phyloP scores from a whole-genome alignment of 2,888 invertebrate species.

The Patella caerulea region DNA sequence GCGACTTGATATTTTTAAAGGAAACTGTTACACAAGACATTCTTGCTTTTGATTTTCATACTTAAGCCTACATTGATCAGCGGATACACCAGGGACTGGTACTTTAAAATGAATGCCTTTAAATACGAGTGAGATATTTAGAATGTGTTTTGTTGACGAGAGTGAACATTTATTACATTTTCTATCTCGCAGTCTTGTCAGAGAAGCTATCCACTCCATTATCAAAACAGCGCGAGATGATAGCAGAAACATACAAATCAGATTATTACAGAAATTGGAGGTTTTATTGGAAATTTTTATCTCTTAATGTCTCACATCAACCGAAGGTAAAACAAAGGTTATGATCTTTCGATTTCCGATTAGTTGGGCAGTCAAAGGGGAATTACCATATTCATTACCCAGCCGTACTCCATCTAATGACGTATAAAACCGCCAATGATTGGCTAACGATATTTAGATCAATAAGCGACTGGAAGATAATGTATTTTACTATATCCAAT shows the following conservation, averaged over 20 bases:
- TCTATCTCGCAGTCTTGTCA: no score
- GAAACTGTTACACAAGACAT: no score
- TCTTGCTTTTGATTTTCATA: no score
- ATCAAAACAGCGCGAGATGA: no score
- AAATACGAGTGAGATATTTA: neutral
- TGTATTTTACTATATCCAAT: no score
- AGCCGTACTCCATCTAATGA: neutral
- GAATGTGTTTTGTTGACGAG: neutral
- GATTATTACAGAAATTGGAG: no score
- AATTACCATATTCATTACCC: slow-evolving; percentile 6
- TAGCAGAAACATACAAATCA: no score
- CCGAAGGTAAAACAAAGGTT: slow-evolving; percentile 5
- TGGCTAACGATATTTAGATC: neutral
- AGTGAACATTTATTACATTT: neutral
- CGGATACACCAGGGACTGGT: neutral
- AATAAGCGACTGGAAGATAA: neutral
- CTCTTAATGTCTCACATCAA: no score
- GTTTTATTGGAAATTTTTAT: no score
- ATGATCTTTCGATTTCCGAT: neutral
- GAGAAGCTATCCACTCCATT: no score
- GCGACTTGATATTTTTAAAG: no score
- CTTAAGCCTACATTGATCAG: no score
- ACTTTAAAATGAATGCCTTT: neutral
- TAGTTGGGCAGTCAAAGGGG: slow-evolving; percentile 1
- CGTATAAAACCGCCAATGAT: slow-evolving; percentile 3